Evolutionary conservation across 2,113 vertebrate genomes (phyloP), one percentile per base, ranked within the genome.

Genomic region (Ailurus styani): DNA sequence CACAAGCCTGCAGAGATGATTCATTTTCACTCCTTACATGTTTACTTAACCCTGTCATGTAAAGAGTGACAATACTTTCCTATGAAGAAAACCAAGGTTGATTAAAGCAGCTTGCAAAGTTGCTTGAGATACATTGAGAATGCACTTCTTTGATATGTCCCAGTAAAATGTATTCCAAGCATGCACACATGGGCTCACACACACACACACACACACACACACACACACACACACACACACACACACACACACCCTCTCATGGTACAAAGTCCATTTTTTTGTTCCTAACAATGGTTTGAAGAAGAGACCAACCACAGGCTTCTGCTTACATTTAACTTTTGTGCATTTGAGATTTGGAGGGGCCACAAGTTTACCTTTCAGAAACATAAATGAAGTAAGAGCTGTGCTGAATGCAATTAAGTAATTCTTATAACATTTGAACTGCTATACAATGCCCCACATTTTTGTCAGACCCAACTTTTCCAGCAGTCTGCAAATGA

Each of bases 371-470:
- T 55, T 98, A 97, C 93, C 95, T 97, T 98, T 95, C 96, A 97
- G 90, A 23, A 9, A n/a, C 97, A 97, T 95, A 98, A 98, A 98
- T 82, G 96, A 98, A 96, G 52, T 50, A 98, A 97, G 98, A 98
- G 98, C 96, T 98, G 98, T 96, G 82, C 75, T 97, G 87, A 98
- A 97, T 88, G 96, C 95, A 98, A 98, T 98, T 97, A 87, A 96
- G 37, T 96, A 98, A 98, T 97, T 96, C 97, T 90, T 89, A 79
- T 95, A 97, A 97, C 87, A 98, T 95, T 88, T 98, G 97, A 98
- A 97, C 96, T 95, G 50, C 81, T 97, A 87, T 78, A 89, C 54
- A 83, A 78, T 29, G 64, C 60, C 94, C 82, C 37, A 37, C 12
- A 37, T 90, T 98, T 93, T 86, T 96, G 96, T 96, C 93, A 87